These are phyloP conservation scores for Gallinago paraguaiae DNA, from an alignment of 2,113 vertebrate species.

Conservation along the genomic window DNA sequence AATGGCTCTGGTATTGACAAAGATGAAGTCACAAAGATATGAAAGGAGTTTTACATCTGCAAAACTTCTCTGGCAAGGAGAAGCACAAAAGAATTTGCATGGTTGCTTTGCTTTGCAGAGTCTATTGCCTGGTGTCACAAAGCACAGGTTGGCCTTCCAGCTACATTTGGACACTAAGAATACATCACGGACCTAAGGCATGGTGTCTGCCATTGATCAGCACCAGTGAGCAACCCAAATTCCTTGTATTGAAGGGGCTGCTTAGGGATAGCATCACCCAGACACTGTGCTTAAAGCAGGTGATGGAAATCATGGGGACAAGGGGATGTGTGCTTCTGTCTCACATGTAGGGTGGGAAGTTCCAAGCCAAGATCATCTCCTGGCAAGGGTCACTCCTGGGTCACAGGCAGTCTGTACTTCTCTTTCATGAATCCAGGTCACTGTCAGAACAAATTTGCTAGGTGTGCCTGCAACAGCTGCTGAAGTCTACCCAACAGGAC, in stretches of 20 bases:
- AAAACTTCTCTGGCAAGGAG: not conserved
- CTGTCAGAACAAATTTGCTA: not conserved
- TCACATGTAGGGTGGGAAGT: not conserved
- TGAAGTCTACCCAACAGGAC: not conserved
- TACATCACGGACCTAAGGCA: not conserved
- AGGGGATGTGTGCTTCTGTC: not conserved
- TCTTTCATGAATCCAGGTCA: not conserved
- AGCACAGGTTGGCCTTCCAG: not conserved
- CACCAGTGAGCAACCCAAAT: not conserved
- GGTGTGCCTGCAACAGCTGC: not conserved
- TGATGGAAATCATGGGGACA: not conserved
- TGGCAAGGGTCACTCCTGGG: not conserved
- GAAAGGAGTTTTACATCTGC: not conserved
- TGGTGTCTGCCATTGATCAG: not conserved
- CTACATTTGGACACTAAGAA: not conserved
- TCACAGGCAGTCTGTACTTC: not conserved
- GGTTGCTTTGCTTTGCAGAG: not conserved
- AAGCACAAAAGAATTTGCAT: not conserved
- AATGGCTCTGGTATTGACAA: not conserved
- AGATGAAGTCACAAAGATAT: not conserved
- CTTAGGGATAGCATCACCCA: not conserved
- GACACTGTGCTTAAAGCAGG: not conserved
- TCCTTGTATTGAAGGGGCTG: not conserved
- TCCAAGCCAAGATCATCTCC: not conserved
- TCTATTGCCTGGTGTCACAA: not conserved